These are phyloP conservation scores for Drosophila busckii DNA, from an alignment of 1,140 invertebrate genomes.

Conservation along the genomic window DNA sequence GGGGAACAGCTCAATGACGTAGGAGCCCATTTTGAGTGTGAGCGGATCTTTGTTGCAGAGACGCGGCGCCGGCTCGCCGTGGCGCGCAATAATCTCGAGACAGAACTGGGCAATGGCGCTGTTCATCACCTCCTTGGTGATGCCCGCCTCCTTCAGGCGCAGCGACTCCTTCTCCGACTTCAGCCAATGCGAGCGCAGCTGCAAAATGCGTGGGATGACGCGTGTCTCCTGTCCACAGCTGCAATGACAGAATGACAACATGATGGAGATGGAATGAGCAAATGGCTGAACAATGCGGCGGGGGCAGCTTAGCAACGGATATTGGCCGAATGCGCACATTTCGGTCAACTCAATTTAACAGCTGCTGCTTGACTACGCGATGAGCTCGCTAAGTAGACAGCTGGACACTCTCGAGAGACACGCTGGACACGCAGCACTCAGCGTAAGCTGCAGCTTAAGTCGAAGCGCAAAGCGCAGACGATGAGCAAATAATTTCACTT, in stretches of 20 bases:
- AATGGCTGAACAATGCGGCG: too few species aligned
- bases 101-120: constrained; percentile 98
- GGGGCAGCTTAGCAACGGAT: too few species aligned
- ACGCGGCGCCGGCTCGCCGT: constrained; percentile 94
- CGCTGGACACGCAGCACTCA: too few species aligned
- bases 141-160: constrained; percentile 94
- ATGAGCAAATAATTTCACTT: too few species aligned
- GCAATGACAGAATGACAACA: constrained; percentile 55
- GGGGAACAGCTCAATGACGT: constrained; percentile 88
- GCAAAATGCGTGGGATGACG: constrained; percentile 95
- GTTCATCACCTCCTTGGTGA: constrained; percentile 93
- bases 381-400: too few species aligned
- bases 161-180: constrained; percentile 94
- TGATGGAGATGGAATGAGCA: not conserved
- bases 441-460: too few species aligned
- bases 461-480: too few species aligned
- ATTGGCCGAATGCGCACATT: too few species aligned
- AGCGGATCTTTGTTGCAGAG: constrained; percentile 99
- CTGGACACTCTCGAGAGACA: too few species aligned
- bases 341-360: too few species aligned
- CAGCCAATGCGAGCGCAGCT: constrained; percentile 95
- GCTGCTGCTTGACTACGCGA: too few species aligned
- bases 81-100: constrained; percentile 95
- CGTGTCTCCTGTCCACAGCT: constrained; percentile 98
- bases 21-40: constrained; percentile 96